Conservation (phyloP, 2,797 vertebrate species). For the Pipistrellus pipistrellus region DNA sequence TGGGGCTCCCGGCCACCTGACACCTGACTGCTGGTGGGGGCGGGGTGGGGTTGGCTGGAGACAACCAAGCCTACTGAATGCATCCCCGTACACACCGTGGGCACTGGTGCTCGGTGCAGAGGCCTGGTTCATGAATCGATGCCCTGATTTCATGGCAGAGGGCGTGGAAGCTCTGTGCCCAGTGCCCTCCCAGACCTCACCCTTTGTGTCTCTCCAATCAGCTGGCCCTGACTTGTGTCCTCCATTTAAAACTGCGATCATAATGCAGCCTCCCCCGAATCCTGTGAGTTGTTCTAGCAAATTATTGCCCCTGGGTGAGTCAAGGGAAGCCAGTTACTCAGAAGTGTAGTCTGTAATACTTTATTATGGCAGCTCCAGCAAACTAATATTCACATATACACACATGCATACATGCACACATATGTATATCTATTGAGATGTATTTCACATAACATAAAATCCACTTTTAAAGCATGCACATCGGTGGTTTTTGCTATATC, state of each 20-base stretch:
- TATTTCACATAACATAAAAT: neutral
- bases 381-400: neutral
- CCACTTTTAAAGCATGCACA: neutral
- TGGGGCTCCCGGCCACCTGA: neutral
- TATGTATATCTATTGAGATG: neutral
- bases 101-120: neutral
- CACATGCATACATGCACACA: neutral
- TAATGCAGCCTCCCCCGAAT: neutral
- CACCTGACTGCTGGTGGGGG: neutral
- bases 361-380: neutral
- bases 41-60: neutral
- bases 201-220: neutral
- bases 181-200: neutral
- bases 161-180: neutral
- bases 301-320: neutral
- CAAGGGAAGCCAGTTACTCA: no score
- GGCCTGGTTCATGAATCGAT: no score
- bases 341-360: neutral
- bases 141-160: neutral
- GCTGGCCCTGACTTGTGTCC: neutral
- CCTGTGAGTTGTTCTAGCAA: neutral
- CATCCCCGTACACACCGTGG: no score
- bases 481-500: neutral
- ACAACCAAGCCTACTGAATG: rapidly evolving
- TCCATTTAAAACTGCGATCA: neutral